Conservation (phyloP, 1,140 invertebrate genomes). For the Manduca sexta region DNA sequence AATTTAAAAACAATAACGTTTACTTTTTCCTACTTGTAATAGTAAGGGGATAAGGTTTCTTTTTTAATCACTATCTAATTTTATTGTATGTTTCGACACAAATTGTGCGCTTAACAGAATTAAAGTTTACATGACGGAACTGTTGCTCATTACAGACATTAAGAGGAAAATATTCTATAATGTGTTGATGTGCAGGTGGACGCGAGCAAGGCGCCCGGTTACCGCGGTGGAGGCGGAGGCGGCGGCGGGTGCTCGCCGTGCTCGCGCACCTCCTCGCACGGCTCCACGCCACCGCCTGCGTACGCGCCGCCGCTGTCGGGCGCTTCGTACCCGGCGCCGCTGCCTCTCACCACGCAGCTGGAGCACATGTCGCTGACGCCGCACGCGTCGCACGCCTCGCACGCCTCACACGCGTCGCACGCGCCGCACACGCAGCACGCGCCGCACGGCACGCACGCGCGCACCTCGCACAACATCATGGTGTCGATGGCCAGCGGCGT, state of each 20-base stretch:
- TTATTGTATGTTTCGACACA: too few relatives aligned
- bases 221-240: conserved; percentile 74
- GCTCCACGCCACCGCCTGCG: conserved; percentile 47
- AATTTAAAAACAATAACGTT: too few relatives aligned
- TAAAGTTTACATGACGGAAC: too few relatives aligned
- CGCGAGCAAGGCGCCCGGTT: conserved; percentile 86
- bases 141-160: too few relatives aligned
- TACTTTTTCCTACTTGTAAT: too few relatives aligned
- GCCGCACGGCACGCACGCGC: conserved; percentile 14
- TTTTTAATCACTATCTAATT: too few relatives aligned
- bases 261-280: conserved; percentile 57
- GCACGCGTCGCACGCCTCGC: conserved; percentile 26
- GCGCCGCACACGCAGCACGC: conserved; percentile 30
- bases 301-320: conserved; percentile 28
- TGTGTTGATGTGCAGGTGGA: conserved; percentile 73
- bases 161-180: too few relatives aligned
- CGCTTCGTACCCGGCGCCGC: conserved; percentile 28
- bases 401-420: conserved; percentile 24
- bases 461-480: conserved; percentile 3
- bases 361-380: conserved; percentile 37
- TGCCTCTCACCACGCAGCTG: conserved; percentile 9
- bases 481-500: conserved; percentile 60
- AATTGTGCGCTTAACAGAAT: too few relatives aligned
- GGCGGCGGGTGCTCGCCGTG: conserved; percentile 52
- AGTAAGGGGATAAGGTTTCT: too few relatives aligned